Base-by-base conservation (phyloP, 2,113 vertebrate species). In the Sylvicapra grimmia region DNA sequence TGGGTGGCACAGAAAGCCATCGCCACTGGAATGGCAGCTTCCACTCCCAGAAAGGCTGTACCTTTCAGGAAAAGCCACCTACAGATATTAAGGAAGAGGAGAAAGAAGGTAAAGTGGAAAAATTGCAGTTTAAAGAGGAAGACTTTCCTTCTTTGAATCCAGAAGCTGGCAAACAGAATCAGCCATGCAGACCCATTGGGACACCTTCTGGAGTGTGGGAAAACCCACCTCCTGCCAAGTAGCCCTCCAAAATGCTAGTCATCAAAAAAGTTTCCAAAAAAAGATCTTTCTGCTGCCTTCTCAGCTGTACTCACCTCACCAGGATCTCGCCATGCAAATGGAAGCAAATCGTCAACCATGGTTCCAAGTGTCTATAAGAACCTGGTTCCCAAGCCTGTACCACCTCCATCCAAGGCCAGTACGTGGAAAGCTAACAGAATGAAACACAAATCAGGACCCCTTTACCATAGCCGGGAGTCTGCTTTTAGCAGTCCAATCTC, bases 261-360 rank as follows among this genome's bases (percentile, higher is more conserved):
- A 99, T 99, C 99, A 99, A 99, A 99, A 99, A 99, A 98, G 98
- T 99, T 99, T 99, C 99, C 98, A 99, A 99, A 99, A 99, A 99
- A 99, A 98, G 99, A 99, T 98, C 98, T 99, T 98, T 98, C 99
- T n/a, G 99, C 99, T 13, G 99, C 99, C 96, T 99, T 99, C 98
- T 99, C 99, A 93, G 99, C 99, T 97, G 99, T 99, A 96, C 99
- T 99, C 96, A 99, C 99, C 95, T 99, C 99, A 97, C 98, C 99
- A 92, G 99, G 99, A 96, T 99, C 99, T 98, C 99, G 99, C 97
- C 99, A 99, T 98, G 98, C 99, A 98, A 99, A 99, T 65, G 99
- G 99, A 98, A 98, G 98, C 99, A 99, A 99, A 99, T 98, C 99
- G 94, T 99, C 99, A 98, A 99, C 99, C 68, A 97, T 99, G 97